These are phyloP conservation scores for Eupithecia abbreviata DNA, from an alignment of 2,888 invertebrate species.

Conservation along the genomic window DNA sequence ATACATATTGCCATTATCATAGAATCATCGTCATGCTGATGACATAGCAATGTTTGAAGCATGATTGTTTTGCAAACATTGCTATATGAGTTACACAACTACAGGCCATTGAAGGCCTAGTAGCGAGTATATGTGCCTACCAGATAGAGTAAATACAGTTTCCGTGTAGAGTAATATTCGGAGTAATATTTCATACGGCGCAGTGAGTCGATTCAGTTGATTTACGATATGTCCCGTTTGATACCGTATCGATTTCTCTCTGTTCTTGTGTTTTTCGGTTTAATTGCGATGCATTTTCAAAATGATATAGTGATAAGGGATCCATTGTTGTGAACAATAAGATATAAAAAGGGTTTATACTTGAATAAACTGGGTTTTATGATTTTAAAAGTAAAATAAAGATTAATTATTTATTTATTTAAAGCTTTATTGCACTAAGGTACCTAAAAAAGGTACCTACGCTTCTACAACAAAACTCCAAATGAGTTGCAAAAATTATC, in stretches of 20 bases:
- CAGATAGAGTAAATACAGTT: conserved; percentile 3
- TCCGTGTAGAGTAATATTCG: conserved; percentile 31
- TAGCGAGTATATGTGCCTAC: background rate
- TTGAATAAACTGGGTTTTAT: no score
- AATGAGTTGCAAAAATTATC: no score
- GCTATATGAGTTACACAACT: background rate
- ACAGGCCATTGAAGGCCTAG: background rate
- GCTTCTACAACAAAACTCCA: no score
- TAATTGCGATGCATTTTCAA: conserved; percentile 2
- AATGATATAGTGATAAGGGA: background rate
- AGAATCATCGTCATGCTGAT: no score
- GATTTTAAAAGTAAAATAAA: no score
- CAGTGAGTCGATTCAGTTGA: background rate
- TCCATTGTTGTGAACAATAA: background rate
- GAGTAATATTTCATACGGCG: conserved; percentile 22
- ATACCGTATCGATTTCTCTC: conserved; percentile 14
- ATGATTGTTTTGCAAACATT: no score
- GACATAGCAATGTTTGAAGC: no score
- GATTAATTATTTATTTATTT: no score
- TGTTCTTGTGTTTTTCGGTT: conserved; percentile 15
- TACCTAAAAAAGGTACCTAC: no score
- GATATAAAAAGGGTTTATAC: background rate
- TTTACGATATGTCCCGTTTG: conserved; percentile 11
- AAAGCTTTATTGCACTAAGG: no score
- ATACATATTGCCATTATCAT: no score